Evolutionary conservation across 2,888 invertebrate species (phyloP), one percentile per base, ranked within the genome.

Genomic region (Diaphora mendica): DNA sequence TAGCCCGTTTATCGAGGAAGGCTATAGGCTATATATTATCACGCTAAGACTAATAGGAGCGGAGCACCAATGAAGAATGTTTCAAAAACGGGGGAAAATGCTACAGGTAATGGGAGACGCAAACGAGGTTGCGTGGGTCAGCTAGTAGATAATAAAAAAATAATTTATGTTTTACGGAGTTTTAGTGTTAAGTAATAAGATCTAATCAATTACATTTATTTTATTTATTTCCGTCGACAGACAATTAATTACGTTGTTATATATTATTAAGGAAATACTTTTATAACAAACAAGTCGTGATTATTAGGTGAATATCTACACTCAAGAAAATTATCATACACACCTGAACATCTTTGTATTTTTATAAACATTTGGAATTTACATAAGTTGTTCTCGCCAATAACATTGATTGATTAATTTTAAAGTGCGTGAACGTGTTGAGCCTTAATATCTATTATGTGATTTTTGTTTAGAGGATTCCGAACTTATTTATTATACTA

Each of bases 151-250:
- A 76, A 77, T 67, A 62, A 68, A 67, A 55, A 11, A 64, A 62
- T 30, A 26, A 39, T 72, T 66, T 23, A 73, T 68, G 66, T 67
- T 72, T 64, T 74, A 65, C 78, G 74, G 79, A 75, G 70, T 77
- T 70, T 65, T 72, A 73, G 51, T 20, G 48, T 68, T 39, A 51
- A 68, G 39, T 69, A 76, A 13, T 59, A 64, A 68, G 81, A 83
- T 83, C 77, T 83, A 76, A 83, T 82, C 75, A 23, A 65, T 71
- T 30, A 71, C 64, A n/a, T 65, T 73, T 62, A 74, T 79, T 70
- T 42, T 13, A 9, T 55, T 44, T 11, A 30, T 11, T 70, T 30
- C 30, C 23, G 20, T 30, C 30, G 20, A 62, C 62, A 70, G 20
- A 70, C 59, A 59, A 59, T 66, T 71, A 64, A 80, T 76, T 71